Evolutionary conservation across 1,140 invertebrate species (phyloP), one percentile per base, ranked within the genome.

Genomic region (Aphelenchoides fujianensis): DNA sequence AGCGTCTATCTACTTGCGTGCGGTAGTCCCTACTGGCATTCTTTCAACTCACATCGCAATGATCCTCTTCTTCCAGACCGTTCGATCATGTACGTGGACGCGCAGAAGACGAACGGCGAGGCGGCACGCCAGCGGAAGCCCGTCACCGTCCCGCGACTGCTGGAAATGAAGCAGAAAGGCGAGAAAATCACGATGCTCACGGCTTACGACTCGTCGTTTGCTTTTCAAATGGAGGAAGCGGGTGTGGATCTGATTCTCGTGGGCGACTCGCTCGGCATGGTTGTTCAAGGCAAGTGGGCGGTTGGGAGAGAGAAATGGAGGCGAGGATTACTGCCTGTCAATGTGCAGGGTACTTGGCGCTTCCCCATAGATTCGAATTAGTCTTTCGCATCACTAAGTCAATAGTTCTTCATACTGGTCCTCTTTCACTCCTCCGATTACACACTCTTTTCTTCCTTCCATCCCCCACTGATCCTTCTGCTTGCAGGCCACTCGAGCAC

Each of bases 141-240:
- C 3, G 68, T 70, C 68, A 70, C 68, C 12, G 68, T 70, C 34
- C 68, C 63, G 7, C 23, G 28, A 7, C 68, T 70, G 19, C 90
- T 90, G 71, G 12, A 78, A 76, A 62, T 57, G 63, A 62, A 80
- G 74, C 36, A 52, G 62, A 61, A 16, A 41, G 37, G 53, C 31
- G 52, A 73, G 36, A 62, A 23, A 35, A 77, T 72, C 27, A 59
- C 67, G 16, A 77, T 79, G 77, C 54, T 77, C 7, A 77, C 75
- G 0, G 48, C 68, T 36, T 77, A 77, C 36, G 75, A 77, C 54
- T 35, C 71, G 9, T 36, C 30, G 5, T 74, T 70, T 32, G 70
- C 78, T n/a, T 23, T n/a, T 1, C 53, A 66, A 2, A 36, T 77
- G 35, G 78, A 78, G 12, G 16, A 34, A 5, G 64, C 69, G 12